Conservation (phyloP, 2,113 vertebrate species). For the Nothoprocta pentlandii region DNA sequence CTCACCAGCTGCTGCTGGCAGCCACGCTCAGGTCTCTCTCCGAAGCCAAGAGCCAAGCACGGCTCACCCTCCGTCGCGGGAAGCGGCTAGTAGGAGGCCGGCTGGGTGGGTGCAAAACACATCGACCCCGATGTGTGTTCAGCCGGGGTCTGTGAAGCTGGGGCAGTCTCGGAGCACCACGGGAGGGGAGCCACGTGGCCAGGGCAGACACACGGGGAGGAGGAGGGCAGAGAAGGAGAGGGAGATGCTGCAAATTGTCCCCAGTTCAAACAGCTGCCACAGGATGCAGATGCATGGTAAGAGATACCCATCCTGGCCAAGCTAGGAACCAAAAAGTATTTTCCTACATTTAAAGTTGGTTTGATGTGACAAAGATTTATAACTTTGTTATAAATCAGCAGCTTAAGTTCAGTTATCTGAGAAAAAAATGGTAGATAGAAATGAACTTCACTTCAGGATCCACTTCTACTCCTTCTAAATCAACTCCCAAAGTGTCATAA, state of each 20-base stretch:
- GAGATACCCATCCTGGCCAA: not conserved
- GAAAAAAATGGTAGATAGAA: not conserved
- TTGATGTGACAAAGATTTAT: not conserved
- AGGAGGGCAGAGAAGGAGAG: not conserved
- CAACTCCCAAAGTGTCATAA: not conserved
- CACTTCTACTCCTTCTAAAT: not conserved
- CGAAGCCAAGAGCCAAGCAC: not conserved
- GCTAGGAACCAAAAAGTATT: not conserved
- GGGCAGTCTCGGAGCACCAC: fast-evolving
- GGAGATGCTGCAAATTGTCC: not conserved
- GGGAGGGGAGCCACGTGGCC: fast-evolving
- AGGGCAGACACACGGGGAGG: fast-evolving
- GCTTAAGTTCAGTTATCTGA: not conserved
- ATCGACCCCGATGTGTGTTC: no score
- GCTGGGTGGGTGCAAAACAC: no score
- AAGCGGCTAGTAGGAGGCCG: not conserved
- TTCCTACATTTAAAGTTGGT: not conserved
- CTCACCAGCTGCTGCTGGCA: not conserved
- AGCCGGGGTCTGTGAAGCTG: not conserved
- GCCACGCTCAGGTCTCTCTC: no score
- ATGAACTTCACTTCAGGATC: not conserved
- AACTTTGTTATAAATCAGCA: not conserved
- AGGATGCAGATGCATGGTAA: not conserved
- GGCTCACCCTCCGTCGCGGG: not conserved
- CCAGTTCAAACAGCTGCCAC: fast-evolving